Base-by-base conservation (phyloP, 2,113 vertebrate species). In the Holacanthus passer region DNA sequence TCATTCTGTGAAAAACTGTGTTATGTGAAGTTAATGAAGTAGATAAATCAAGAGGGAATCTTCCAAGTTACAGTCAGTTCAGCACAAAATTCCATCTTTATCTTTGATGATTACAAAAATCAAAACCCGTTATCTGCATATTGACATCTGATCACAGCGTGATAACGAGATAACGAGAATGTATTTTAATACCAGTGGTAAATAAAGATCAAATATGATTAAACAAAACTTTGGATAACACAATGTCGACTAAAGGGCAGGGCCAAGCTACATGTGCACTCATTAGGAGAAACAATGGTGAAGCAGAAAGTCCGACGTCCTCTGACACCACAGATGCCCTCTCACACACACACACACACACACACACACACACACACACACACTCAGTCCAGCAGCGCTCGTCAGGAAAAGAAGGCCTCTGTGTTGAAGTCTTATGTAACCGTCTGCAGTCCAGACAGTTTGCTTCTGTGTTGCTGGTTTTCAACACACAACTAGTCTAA, bases 341-440 rank as follows among this genome's bases (percentile, higher is more conserved):
- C 29, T 8, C 29, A 8, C 37, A 13, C 35, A 37, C 27, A 45
- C 39, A 9, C 16, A 60, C 29, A 63, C 48, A 53, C 67, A 39
- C 72, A 20, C 39, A 47, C 22, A 67, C 10, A 52, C 3, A 20
- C 47, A 22, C 35, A 1, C 20, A 1, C 39, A 8, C 22, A 35
- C 65, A 4, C 17, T 27, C 24, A 45, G 22, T 41, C 7, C 0
- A 55, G 12, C 62, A 56, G 24, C 48, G 0, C 17, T 41, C 41
- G 1, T 5, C 65, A 29, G 63, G 47, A 41, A 37, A 32, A 73
- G 77, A 77, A 52, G 56, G 73, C n/a, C 16, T 72, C 79, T 47
- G 59, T 76, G 82, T 82, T 19, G 29, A 55, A 24, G 27, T 35
- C n/a, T 77, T 70, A 65, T 29, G 52, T 65, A 79, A 84, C 41